A percentile compares a stretch with the other conserved stretches of the same genome.
phyloP scores from a whole-genome alignment of 2,797 vertebrate species.

The Peromyscus melanophrys region DNA sequence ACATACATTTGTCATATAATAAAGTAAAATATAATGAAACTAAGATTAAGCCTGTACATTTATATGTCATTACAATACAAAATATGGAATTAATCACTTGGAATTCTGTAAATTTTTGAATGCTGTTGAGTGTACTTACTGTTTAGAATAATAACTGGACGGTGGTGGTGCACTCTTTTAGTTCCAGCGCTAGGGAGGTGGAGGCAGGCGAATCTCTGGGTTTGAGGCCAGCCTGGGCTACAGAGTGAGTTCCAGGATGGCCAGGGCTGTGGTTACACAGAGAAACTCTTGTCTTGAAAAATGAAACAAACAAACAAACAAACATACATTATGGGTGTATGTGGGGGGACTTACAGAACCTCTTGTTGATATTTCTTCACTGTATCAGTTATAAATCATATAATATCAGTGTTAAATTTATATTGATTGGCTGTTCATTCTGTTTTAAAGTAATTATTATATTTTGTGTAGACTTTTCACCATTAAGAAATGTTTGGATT shows the following conservation, averaged over 20 bases:
- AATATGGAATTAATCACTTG: not conserved
- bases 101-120: not conserved
- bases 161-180: not conserved
- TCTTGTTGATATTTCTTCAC: constrained; percentile 21
- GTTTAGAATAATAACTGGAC: not conserved
- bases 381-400: not conserved
- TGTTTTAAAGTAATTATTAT: constrained; percentile 9
- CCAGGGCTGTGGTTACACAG: not conserved
- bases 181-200: not conserved
- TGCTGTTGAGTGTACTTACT: not conserved
- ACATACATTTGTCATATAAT: constrained; percentile 26
- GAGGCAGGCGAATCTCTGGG: not conserved
- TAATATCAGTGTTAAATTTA: constrained; percentile 31
- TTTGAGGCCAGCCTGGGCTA: not conserved
- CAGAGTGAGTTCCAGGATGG: not conserved
- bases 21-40: constrained; percentile 50
- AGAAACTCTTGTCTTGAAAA: not conserved
- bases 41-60: constrained; percentile 44
- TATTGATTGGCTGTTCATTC: not conserved
- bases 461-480: not conserved
- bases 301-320: not conserved
- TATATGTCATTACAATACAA: constrained; percentile 20
- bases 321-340: not conserved
- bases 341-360: not conserved
- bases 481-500: constrained; percentile 38